Evolutionary conservation across 2,113 vertebrate species (phyloP).

Genomic region (Eublepharis macularius): DNA sequence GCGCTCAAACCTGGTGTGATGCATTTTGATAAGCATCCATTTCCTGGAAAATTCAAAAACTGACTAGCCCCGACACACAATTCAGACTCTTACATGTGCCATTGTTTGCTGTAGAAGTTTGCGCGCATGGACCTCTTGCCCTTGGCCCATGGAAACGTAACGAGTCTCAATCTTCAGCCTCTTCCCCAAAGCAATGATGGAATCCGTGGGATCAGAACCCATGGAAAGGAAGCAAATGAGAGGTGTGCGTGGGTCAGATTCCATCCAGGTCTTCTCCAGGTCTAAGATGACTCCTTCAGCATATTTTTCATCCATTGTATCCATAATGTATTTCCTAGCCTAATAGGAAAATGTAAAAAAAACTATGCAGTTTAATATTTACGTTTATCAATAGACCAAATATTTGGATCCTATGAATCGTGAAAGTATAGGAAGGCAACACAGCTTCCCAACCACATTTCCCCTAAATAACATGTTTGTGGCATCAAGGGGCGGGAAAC

Average conservation of each 20-base stretch:
- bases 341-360: slow-evolving; percentile 54
- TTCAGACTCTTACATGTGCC: slow-evolving; percentile 79
- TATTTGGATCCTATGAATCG: not conserved
- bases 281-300: slow-evolving; percentile 88
- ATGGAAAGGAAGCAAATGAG: slow-evolving; percentile 95
- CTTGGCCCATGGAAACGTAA: slow-evolving; percentile 96
- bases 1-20: not conserved
- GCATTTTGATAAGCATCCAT: not conserved
- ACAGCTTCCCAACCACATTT: not conserved
- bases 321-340: slow-evolving; percentile 92
- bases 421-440: not conserved
- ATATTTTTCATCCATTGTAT: slow-evolving; percentile 89
- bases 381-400: not conserved
- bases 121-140: slow-evolving; percentile 90
- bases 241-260: slow-evolving; percentile 88
- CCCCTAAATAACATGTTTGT: not conserved
- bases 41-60: not conserved
- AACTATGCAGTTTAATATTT: not conserved
- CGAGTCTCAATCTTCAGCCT: slow-evolving; percentile 85
- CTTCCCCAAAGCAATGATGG: slow-evolving; percentile 91
- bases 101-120: slow-evolving; percentile 92
- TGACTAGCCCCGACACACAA: not conserved
- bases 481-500: no score
- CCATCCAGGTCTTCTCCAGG: slow-evolving; percentile 92
- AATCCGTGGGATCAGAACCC: slow-evolving; percentile 94